A percentile compares a stretch with the other conserved stretches of the same genome.
Evolutionary conservation across 1,140 invertebrate species (phyloP).

Genomic region (Tenebrio molitor): DNA sequence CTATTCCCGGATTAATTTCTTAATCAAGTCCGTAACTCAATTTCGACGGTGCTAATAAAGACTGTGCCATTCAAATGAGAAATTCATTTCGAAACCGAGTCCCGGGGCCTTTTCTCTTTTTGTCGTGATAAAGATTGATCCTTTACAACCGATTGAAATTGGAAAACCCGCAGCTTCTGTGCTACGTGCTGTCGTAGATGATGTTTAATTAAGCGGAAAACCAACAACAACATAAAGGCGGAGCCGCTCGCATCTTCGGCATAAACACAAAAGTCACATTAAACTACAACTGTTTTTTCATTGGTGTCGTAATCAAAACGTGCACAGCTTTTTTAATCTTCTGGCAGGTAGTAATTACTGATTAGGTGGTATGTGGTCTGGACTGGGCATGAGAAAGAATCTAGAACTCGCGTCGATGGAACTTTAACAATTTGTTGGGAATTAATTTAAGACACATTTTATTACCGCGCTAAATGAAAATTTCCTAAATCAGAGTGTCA

Average conservation of each 20-base stretch:
- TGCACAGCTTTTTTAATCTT: not conserved
- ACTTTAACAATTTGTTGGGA: not conserved
- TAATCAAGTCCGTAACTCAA: constrained; percentile 6
- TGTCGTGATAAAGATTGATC: not conserved
- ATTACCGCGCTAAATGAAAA: no score
- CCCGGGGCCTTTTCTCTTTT: not conserved
- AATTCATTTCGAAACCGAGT: no score
- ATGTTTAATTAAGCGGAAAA: constrained; percentile 3
- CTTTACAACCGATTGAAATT: not conserved
- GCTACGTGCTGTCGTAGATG: not conserved
- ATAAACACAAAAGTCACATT: not conserved
- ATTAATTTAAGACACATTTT: no score
- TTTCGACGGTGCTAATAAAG: not conserved
- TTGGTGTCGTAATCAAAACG: not conserved
- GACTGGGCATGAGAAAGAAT: not conserved
- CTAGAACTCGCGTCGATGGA: not conserved
- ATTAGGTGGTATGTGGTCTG: not conserved
- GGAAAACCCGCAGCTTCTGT: constrained; percentile 27
- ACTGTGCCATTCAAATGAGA: not conserved
- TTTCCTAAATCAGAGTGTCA: no score
- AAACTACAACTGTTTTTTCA: not conserved
- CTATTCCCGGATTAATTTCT: constrained; percentile 3
- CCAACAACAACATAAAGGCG: not conserved
- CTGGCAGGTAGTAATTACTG: not conserved
- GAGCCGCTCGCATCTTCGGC: no score